Evolutionary conservation across 2,113 vertebrate genomes (phyloP), one percentile per base, ranked within the genome.

Genomic region (Cynoglossus semilaevis): DNA sequence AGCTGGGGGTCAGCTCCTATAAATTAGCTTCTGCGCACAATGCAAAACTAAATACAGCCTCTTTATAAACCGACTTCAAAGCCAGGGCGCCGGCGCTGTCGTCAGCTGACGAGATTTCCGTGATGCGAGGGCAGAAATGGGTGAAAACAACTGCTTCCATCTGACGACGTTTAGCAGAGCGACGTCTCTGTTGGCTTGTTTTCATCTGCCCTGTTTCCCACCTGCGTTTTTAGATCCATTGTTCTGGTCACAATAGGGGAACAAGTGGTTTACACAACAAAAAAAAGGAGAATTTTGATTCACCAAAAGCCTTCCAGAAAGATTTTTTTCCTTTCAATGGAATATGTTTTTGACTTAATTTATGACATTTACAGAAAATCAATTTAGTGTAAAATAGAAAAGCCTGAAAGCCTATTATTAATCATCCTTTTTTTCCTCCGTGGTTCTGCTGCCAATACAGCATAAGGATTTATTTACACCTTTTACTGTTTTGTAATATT

Each of bases 11-110:
- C 93, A 95, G 82, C 89, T 88, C 79, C 92, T 90, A 94, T 95
- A 95, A 97, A 95, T 96, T 94, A 80, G 69, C 85, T 82, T 92
- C 86, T 16, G 29, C 91, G 93, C 92, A 96, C 94, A 95, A 94
- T 94, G 89, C 90, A 89, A 88, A 29, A 91, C 90, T 85, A 90
- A 90, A 92, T 79, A 82, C 79, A 77, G 89, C 88, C 88, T 90
- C 91, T 90, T 91, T 92, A 92, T 85, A 90, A 83, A 88, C 72
- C 67, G 18, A 83, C 89, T 94, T 95, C 93, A 95, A 94, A 96
- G 92, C 81, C 61, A 1, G 22, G 58, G 22, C 8, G 57, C 81
- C 36, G 44, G 19, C 72, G 67, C 61, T 52, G 22, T 66, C 57
- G 51, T 84, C 76, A 80, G 75, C 71, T 80, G 80, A 72, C 51